Base-by-base conservation (phyloP, 2,888 invertebrate species). In the Standfussiana lucernea region DNA sequence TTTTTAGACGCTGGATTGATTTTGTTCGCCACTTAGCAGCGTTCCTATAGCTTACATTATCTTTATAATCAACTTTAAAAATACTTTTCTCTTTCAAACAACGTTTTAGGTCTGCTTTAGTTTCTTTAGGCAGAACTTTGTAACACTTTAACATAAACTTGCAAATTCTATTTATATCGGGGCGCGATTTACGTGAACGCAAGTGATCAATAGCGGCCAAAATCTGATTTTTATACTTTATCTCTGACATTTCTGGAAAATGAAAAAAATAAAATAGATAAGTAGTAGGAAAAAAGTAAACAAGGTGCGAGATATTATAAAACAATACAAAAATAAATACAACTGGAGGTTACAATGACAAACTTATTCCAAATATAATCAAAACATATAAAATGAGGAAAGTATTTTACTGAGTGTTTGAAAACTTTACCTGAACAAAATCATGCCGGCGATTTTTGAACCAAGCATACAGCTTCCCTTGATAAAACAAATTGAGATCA, bases 201-300 rank as follows among this genome's bases (percentile, higher is more conserved):
- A 98, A 96, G 94, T 98, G 98, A 96, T 98, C 98, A 93, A 99
- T 98, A 90, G 98, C 98, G 93, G 98, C 98, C 91, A 98, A 97
- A 93, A 98, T 98, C 93, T 97, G 97, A 90, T 98, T 97, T 95
- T 98, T 97, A 96, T 98, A 97, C 94, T 97, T 97, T 93, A 97
- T 97, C 94, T 97, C 97, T 94, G 97, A 96, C 95, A 97, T 97
- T 94, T 95, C 96, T 96, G 93, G 80, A 96, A 94, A 86, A 82
- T 69, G 82, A 87, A 85, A 71, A 70, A 78, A 73, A 79, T 21
- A 83, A 81, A 75, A 75, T 72, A 69, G 50, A 37, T 79, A 86
- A 77, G 71, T 70, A 69, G 65, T 42, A 67, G 35, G 45, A 66
- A 62, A 69, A 59, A 65, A 24, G 28, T 37, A 35, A 69, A 24